Conservation (phyloP, 2,888 invertebrate genomes). For the Epinotia demarniana region DNA sequence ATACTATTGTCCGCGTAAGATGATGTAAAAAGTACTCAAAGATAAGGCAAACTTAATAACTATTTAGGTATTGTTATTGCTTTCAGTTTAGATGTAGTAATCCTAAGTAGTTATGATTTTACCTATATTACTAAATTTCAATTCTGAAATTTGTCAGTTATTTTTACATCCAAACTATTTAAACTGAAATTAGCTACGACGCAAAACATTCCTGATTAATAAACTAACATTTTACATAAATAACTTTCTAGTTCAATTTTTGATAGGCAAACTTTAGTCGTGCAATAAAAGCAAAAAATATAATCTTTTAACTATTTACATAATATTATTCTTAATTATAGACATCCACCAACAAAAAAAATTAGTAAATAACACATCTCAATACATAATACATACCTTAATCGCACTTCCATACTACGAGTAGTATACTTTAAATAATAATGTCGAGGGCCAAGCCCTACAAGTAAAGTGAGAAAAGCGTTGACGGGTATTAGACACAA, state of each 20-base stretch:
- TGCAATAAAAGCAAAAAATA: background rate
- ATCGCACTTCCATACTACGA: background rate
- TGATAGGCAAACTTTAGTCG: background rate
- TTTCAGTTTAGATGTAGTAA: background rate
- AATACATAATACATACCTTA: background rate
- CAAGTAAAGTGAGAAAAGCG: background rate
- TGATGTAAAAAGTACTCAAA: background rate
- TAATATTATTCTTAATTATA: background rate
- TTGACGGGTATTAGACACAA: background rate
- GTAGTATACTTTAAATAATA: background rate
- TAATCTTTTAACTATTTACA: background rate
- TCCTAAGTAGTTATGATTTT: background rate
- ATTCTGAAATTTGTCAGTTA: background rate
- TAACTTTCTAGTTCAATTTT: background rate
- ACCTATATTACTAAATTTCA: background rate
- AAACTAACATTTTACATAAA: too few species aligned
- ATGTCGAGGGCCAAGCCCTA: background rate
- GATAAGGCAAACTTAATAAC: conserved; percentile 1
- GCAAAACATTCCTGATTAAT: background rate
- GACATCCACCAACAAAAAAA: background rate
- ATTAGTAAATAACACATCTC: background rate
- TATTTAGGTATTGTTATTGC: background rate
- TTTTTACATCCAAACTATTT: background rate
- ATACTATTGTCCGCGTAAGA: background rate
- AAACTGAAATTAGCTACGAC: background rate